phyloP scores from a whole-genome alignment of 2,113 vertebrate genomes.

The Corythaeola cristata region DNA sequence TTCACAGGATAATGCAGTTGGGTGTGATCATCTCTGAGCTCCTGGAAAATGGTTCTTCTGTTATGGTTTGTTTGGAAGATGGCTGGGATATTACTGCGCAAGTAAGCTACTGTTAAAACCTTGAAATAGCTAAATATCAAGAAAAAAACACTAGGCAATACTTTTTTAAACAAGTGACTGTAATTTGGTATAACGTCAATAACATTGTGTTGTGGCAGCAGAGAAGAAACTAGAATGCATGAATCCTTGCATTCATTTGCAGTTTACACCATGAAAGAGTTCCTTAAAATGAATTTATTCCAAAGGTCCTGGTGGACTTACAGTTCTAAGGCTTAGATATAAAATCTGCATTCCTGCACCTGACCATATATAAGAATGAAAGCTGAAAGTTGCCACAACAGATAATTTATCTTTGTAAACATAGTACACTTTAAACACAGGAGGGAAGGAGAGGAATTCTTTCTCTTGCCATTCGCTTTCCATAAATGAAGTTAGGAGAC shows the following conservation, averaged over 20 bases:
- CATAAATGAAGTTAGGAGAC: neutral
- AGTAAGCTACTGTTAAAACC: slow-evolving; percentile 74
- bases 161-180: neutral
- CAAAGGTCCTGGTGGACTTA: neutral
- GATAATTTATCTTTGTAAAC: neutral
- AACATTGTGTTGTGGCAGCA: neutral
- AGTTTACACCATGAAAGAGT: neutral
- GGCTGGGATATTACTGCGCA: slow-evolving; percentile 98
- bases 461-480: neutral
- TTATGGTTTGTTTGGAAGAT: slow-evolving; percentile 94
- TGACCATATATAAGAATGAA: neutral
- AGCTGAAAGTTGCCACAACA: neutral
- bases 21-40: slow-evolving; percentile 89
- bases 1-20: slow-evolving; percentile 94
- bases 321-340: neutral
- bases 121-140: neutral
- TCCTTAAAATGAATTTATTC: neutral
- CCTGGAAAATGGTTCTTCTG: slow-evolving; percentile 93
- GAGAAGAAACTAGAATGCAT: neutral
- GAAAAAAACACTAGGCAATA: neutral
- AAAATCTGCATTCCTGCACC: neutral
- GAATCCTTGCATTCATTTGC: neutral
- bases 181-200: neutral
- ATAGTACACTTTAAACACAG: neutral
- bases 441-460: neutral